A percentile compares a stretch with the other conserved stretches of the same genome.
Conservation (phyloP, 2,797 vertebrate species). For the Aselliscus stoliczkanus region DNA sequence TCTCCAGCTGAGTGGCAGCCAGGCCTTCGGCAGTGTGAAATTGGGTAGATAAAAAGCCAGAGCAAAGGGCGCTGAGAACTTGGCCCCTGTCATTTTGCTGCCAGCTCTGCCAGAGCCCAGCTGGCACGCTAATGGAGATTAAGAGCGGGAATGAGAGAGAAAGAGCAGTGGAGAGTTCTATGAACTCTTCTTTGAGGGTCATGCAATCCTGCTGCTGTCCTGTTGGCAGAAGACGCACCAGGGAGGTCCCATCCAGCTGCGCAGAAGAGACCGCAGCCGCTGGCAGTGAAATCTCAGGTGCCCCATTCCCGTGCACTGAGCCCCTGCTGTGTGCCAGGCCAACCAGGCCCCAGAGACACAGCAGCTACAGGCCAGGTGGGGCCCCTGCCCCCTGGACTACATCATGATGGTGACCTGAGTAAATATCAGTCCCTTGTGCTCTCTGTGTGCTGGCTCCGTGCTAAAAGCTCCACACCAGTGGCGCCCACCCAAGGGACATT, state of each 20-base stretch:
- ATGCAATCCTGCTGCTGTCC: neutral
- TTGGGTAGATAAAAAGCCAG: constrained; percentile 35
- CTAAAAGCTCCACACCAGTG: neutral
- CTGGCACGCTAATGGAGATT: neutral
- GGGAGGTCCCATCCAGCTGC: neutral
- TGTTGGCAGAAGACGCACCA: neutral
- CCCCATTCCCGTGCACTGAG: neutral
- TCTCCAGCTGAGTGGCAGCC: constrained; percentile 52
- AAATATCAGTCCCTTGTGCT: accelerated
- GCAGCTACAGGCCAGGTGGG: neutral
- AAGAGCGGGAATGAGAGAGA: neutral
- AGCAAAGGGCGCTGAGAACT: constrained; percentile 59
- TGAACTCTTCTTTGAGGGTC: neutral
- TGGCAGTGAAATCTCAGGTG: neutral
- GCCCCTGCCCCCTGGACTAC: neutral
- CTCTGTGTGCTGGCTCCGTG: accelerated
- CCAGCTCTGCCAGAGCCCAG: constrained; percentile 50
- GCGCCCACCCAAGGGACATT: neutral
- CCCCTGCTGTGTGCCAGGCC: neutral
- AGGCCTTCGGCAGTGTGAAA: constrained; percentile 54
- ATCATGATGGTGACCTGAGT: accelerated
- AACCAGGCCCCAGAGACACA: accelerated
- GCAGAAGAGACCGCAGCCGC: neutral
- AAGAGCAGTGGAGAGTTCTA: neutral
- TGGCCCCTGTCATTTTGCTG: constrained; percentile 59